Base-by-base conservation (phyloP, 2,888 invertebrate species). In the Agrochola lota region DNA sequence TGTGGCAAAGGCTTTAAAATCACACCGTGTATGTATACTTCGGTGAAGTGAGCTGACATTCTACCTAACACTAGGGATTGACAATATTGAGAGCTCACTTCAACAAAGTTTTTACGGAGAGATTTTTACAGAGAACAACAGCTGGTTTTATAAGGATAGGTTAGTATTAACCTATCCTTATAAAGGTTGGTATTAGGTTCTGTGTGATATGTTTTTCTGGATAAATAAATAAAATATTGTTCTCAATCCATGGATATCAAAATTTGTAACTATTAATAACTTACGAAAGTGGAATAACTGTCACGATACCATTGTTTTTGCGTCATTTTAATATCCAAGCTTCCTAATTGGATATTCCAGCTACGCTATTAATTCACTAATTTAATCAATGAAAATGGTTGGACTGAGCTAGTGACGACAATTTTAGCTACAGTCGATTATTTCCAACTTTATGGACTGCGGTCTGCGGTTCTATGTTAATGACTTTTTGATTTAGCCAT, bases 301-400 rank as follows among this genome's bases (percentile, higher is more conserved):
- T 46, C 52, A 43, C 46, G 35, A 67, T 30, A 26, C 57, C 40
- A 66, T 43, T 55, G 43, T 80, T 79, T 79, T 80, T 74, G 59
- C 35, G 66, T 66, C 52, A 26, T 62, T 68, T 71, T 74, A 59
- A 71, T 74, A 67, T 9, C 67, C 59, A 26, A 12, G 55, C 78
- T 63, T 71, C 43, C 57, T 84, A 82, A 78, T 82, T 78, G 74
- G 59, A 75, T 57, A 70, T 70, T 81, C 74, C 64, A 49, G 71
- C 68, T 74, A 85, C 78, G 80, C 70, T 76, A 88, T 85, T 89
- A 91, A 90, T 90, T 83, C 74, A 83, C 90, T 90, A 91, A 93
- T 93, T 92, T 91, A 88, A 90, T 91, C 85, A 85, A 84, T 85
- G 82, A 75, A 81, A 87, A 83, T 89, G 85, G 84, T 86, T 86